Percentiles rank a stretch among this genome's conserved stretches.
Evolutionary conservation across 2,797 vertebrate genomes (phyloP).

Genomic region (Phoxinus dragarum): DNA sequence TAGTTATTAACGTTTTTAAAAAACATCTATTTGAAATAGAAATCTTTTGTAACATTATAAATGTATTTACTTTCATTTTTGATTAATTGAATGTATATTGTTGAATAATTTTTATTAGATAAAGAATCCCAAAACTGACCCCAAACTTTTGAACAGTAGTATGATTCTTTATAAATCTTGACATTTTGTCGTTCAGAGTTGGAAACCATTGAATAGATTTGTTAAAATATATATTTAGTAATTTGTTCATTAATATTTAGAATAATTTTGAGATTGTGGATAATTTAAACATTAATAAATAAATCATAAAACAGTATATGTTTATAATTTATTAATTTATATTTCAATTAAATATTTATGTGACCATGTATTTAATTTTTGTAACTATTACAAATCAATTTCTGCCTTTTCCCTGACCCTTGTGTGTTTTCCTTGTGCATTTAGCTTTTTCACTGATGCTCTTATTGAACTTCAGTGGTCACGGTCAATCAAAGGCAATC

Average conservation of each 20-base stretch:
- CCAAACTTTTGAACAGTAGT: background rate
- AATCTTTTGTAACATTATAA: background rate
- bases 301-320: background rate
- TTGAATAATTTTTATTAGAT: background rate
- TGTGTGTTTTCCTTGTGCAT: background rate
- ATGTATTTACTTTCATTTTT: background rate
- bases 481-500: conserved; percentile 24
- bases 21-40: background rate
- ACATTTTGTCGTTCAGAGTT: background rate
- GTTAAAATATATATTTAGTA: background rate
- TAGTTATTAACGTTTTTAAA: background rate
- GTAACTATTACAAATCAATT: background rate
- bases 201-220: background rate
- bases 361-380: background rate
- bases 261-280: background rate
- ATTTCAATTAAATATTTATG: background rate
- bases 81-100: background rate
- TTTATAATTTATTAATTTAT: background rate
- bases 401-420: background rate
- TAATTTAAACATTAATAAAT: background rate
- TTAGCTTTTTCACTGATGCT: conserved; percentile 12
- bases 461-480: conserved; percentile 21
- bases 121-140: background rate
- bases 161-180: background rate
- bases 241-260: background rate